These are phyloP conservation scores for Craseonycteris thonglongyai DNA, from an alignment of 2,113 vertebrate genomes.

Conservation along the genomic window DNA sequence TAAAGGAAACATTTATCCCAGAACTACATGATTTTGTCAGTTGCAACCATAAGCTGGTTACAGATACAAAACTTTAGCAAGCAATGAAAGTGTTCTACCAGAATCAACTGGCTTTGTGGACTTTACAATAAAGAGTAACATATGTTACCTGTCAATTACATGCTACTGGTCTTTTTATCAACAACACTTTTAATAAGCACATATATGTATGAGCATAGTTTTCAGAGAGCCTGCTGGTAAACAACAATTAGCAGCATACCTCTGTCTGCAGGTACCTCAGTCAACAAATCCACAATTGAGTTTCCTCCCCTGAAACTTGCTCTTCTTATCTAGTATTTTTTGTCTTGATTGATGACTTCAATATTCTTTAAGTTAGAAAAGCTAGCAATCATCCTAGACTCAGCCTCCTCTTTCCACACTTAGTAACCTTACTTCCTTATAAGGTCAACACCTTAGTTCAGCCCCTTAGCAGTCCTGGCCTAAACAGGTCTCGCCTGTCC, in stretches of 20 bases:
- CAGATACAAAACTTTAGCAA: neutral
- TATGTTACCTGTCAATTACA: neutral
- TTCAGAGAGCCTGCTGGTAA: neutral
- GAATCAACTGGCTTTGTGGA: neutral
- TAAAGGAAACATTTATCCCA: neutral
- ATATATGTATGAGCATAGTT: neutral
- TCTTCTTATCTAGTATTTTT: neutral
- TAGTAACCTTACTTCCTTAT: neutral
- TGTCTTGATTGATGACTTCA: neutral
- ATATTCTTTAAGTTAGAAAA: neutral
- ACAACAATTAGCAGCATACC: neutral
- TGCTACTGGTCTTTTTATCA: neutral
- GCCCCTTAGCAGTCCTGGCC: neutral
- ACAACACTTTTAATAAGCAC: neutral
- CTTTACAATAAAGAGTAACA: neutral
- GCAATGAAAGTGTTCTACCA: neutral
- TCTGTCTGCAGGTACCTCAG: neutral
- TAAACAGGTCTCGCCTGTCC: neutral
- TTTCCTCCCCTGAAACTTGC: neutral
- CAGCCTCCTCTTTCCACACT: neutral
- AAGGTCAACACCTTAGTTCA: neutral
- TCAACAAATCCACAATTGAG: neutral
- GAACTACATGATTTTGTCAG: neutral
- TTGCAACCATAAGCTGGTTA: neutral
- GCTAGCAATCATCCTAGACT: neutral